Evolutionary conservation across 2,888 invertebrate species (phyloP).

Genomic region (Synergus gifuensis): DNA sequence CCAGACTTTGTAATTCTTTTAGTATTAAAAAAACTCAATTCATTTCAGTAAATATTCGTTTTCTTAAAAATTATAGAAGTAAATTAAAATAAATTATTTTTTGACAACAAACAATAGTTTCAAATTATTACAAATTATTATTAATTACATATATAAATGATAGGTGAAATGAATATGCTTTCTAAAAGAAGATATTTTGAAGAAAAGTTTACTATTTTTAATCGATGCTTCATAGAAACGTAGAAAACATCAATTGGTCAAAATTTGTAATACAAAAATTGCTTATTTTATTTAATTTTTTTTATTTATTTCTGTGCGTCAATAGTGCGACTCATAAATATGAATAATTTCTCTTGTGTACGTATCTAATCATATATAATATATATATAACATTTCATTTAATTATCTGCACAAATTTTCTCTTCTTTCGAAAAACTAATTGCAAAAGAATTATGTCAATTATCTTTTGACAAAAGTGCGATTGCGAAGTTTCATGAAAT

Average conservation of each 20-base stretch:
- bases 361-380: slow-evolving; percentile 1
- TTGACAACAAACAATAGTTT: not conserved
- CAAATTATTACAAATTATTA: not conserved
- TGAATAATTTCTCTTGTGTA: slow-evolving; percentile 1
- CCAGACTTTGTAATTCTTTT: not conserved
- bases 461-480: not conserved
- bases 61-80: not conserved
- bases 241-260: not conserved
- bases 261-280: not conserved
- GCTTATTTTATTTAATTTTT: not conserved
- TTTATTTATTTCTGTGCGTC: not conserved
- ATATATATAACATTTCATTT: slow-evolving; percentile 5
- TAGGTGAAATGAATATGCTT: not conserved
- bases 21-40: not conserved
- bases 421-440: not conserved
- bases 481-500: not conserved
- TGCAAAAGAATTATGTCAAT: not conserved
- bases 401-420: slow-evolving; percentile 2
- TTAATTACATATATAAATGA: not conserved
- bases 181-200: not conserved
- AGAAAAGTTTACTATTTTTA: not conserved
- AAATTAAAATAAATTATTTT: not conserved
- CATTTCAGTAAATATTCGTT: not conserved
- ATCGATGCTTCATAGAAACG: not conserved
- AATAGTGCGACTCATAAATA: slow-evolving; percentile 19